These are phyloP conservation scores for Sebastiscus albofasciatus DNA, from an alignment of 2,797 vertebrate species.

Conservation along the genomic window DNA sequence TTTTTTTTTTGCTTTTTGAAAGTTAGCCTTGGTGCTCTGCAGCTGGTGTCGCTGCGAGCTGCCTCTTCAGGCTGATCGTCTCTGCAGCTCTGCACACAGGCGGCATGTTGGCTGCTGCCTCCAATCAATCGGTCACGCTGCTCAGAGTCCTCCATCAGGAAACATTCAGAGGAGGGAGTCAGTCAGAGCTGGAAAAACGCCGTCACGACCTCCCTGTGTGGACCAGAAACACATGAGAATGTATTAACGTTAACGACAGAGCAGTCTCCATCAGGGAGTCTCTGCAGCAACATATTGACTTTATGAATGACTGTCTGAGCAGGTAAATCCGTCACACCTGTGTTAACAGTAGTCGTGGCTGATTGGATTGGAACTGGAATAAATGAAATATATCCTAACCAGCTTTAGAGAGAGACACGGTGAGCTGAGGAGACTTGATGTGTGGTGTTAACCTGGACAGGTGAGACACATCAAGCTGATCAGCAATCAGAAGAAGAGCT, in stretches of 20 bases:
- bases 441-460: not conserved
- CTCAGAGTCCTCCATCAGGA: not conserved
- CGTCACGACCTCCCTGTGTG: not conserved
- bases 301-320: conserved; percentile 1
- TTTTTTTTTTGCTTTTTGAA: not conserved
- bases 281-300: not conserved
- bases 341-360: conserved; percentile 2
- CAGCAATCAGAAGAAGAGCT: not conserved
- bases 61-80: not conserved
- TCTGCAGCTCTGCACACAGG: not conserved
- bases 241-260: not conserved
- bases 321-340: conserved; percentile 27
- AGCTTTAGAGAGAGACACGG: not conserved
- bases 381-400: conserved; percentile 1
- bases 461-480: not conserved
- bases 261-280: not conserved
- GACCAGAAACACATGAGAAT: not conserved
- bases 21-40: not conserved
- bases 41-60: not conserved
- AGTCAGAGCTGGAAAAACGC: not conserved
- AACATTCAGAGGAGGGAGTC: not conserved
- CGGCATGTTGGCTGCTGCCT: not conserved
- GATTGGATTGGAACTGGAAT: conserved; percentile 9
- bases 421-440: not conserved
- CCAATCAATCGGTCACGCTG: conserved; percentile 12